Base-by-base conservation (phyloP, 2,888 invertebrate species). In the Lepidocyrtinus sp. region DNA sequence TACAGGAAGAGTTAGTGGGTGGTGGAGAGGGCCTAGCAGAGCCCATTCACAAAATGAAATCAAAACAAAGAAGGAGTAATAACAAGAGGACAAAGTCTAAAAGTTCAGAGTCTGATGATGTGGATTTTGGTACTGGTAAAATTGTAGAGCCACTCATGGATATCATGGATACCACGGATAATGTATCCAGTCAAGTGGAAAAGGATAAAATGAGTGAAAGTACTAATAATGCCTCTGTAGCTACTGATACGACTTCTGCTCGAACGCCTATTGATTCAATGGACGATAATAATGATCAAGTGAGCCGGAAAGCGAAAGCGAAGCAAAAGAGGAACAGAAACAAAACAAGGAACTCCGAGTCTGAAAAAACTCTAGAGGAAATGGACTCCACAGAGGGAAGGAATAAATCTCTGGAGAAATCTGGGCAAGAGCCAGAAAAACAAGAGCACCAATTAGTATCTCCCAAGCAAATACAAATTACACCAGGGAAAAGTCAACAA, bases 301-400 rank as follows among this genome's bases (percentile, higher is more conserved):
- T 36, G 36, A 36, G 5, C 12, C 61, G 27, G 19, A 59, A 21
- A 65, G 26, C 64, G 17, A 74, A 74, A 65, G 55, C 59, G 0
- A 75, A 62, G 45, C 68, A 75, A 22, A 68, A 67, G 27, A 59
- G 75, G 24, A 61, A 75, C 21, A 22, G 68, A 19, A 61, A 68
- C 45, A 67, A 75, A 59, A 68, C 59, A n/a, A 59, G 59, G 27
- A 68, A 12, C 25, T 75, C 75, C 1, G 67, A 75, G 59, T 75
- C 65, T 36, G 75, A 64, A n/a, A 25, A 65, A n/a, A n/a, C 36
- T 5, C 3, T 7, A 36, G 12, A 36, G 5, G 36, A 36, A 36
- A 36, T 36, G 36, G 36, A 36, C 5, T 36, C 36, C 5, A 12
- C 36, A 7, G 36, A 36, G 12, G 36, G 36, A 12, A 12, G 12